Evolutionary conservation across 2,797 vertebrate genomes (phyloP), one percentile per base, ranked within the genome.

Genomic region (Cichlasoma orientale): DNA sequence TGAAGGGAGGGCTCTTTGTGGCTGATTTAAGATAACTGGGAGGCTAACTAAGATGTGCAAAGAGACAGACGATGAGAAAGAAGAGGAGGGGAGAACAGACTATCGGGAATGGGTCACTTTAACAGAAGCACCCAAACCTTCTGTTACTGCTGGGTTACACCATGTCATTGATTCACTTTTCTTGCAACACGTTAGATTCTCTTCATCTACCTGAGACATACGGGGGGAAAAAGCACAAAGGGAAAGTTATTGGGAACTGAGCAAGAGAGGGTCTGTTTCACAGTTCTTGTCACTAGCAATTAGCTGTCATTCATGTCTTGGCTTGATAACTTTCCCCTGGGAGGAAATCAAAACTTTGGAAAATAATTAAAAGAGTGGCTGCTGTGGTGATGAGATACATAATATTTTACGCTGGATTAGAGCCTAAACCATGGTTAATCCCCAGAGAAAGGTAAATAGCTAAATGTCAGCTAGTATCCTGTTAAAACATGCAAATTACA

Each of bases 401-500:
- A 88, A 87, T 89, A 94, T 90, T 89, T 92, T 85, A 90, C 69
- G 86, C 77, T 82, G 88, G 85, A 93, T 93, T 92, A 88, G 88
- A 88, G 75, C 73, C 85, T 94, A 90, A 91, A 82, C 86, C 89
- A 77, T 3, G 33, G 77, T 75, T 92, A 92, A 90, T 93, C 87
- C 88, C 81, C 53, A 11, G 82, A 88, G 86, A 86, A 85, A 89
- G 88, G 90, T 91, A 91, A 90, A 92, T 87, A 84, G 78, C 88
- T 88, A 87, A 91, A 90, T 92, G 91, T 92, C 93, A 89, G 74
- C 79, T 29, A 56, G 80, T 74, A 83, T 89, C 82, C 88, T 90
- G 88, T 86, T 90, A 86, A 90, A 88, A 92, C 91, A 90, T 90
- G 86, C 86, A 91, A 92, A 94, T 92, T 90, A 91, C 78, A 90